Percentiles rank a stretch among this genome's conserved stretches.
Evolutionary conservation across 2,888 invertebrate genomes (phyloP).

Genomic region (Steinernema hermaphroditum): DNA sequence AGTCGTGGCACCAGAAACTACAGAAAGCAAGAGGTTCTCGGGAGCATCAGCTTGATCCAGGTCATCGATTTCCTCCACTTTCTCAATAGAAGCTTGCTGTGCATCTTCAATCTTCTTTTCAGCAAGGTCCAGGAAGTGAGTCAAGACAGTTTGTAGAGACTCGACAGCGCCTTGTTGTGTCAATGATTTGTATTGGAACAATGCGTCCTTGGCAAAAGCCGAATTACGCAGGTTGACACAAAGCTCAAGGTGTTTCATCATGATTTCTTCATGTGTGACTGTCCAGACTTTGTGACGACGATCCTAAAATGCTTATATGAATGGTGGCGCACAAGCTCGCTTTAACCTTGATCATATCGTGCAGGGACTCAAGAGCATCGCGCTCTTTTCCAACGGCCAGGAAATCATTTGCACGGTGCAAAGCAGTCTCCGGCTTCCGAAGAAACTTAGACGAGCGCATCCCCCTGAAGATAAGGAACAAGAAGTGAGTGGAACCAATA

Average conservation of each 20-base stretch:
- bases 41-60: slow-evolving; percentile 94
- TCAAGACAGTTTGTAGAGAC: slow-evolving; percentile 93
- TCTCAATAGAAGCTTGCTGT: slow-evolving; percentile 87
- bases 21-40: slow-evolving; percentile 73
- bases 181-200: slow-evolving; percentile 97
- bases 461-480: too few species aligned
- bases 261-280: slow-evolving; percentile 94
- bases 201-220: slow-evolving; percentile 96
- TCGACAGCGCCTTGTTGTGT: slow-evolving; percentile 86
- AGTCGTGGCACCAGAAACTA: slow-evolving; percentile 95
- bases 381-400: slow-evolving; percentile 97
- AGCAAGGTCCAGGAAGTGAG: slow-evolving; percentile 89
- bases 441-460: slow-evolving; percentile 40
- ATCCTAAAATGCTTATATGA: slow-evolving; percentile 61
- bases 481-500: too few species aligned
- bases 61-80: slow-evolving; percentile 85
- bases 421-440: slow-evolving; percentile 90
- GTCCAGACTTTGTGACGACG: slow-evolving; percentile 91
- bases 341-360: slow-evolving; percentile 75
- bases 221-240: slow-evolving; percentile 97
- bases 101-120: slow-evolving; percentile 94
- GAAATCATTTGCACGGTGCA: slow-evolving; percentile 95
- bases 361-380: slow-evolving; percentile 91
- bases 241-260: slow-evolving; percentile 96
- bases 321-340: too few species aligned